Base-by-base conservation (phyloP, 2,797 vertebrate genomes). In the Uromys caudimaculatus region DNA sequence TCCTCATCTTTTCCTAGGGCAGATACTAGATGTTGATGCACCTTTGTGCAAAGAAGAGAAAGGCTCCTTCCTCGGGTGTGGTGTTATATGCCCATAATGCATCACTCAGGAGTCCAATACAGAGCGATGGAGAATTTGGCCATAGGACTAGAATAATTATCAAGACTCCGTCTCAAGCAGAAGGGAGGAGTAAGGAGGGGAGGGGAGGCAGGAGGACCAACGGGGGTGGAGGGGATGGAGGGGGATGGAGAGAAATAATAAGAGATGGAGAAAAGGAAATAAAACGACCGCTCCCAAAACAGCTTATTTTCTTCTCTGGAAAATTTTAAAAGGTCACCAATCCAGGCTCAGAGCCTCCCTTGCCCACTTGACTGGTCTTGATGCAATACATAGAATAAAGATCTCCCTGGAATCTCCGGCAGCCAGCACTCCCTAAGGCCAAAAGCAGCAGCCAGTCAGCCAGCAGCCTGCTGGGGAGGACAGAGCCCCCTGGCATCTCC, bases 381-480 rank as follows among this genome's bases (percentile, higher is more conserved):
- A 6, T 21, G 35, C 6, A 62, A 41, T 32, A 64, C n/a, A 78
- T 23, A 83, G 77, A 95, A 71, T n/a, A 27, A 9, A 76, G 60
- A 12, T 54, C 77, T 67, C 12, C 58, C 3, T 0, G 6, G 69
- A n/a, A 50, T n/a, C 76, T 10, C 0, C 5, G n/a, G 89, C 60
- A 54, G 67, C 83, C 16, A 19, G 29, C 0, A 27, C 12, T 60
- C 54, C 56, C 50, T 0, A 32, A 38, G 77, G 44, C 69, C 77
- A 27, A 1, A 92, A 50, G 50, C 56, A 52, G 78, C 6, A n/a
- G 10, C 38, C 16, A 7, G 38, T 38, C 35, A 81, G 29, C 54
- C 54, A 32, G 93, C 2, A 41, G 14, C 5, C 67, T 35, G 44
- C 58, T 27, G 23, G 27, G 47, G 50, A 29, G 44, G 29, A 52